phyloP scores from a whole-genome alignment of 1,140 invertebrate species.

The Drosophila hydei region DNA sequence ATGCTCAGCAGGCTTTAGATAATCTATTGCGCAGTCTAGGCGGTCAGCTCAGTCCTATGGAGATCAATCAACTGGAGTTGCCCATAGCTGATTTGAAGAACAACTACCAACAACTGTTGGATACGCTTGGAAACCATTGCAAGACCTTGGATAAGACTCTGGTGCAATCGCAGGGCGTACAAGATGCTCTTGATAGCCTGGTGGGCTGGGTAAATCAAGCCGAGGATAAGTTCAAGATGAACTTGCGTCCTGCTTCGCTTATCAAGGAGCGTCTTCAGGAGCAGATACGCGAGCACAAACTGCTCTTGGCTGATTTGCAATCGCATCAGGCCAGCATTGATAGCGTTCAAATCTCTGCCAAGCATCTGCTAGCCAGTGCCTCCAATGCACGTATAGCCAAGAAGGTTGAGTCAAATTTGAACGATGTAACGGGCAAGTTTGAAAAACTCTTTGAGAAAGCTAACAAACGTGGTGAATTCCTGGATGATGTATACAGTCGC shows the following conservation, averaged over 20 bases:
- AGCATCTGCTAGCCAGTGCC: conserved; percentile 91
- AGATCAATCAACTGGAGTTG: conserved; percentile 90
- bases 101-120: conserved; percentile 90
- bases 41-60: conserved; percentile 90
- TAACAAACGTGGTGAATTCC: conserved; percentile 90
- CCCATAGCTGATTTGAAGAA: conserved; percentile 91
- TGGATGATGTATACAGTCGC: conserved; percentile 91
- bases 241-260: conserved; percentile 92
- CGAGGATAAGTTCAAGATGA: conserved; percentile 92
- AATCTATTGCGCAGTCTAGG: conserved; percentile 90
- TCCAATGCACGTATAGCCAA: conserved; percentile 94
- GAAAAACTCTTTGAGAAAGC: conserved; percentile 93
- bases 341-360: conserved; percentile 90
- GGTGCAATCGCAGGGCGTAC: conserved; percentile 96
- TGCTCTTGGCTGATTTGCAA: conserved; percentile 92
- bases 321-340: conserved; percentile 93
- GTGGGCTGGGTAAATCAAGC: conserved; percentile 93
- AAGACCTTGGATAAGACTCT: conserved; percentile 94
- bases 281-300: conserved; percentile 92
- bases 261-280: conserved; percentile 95
- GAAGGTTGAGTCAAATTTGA: conserved; percentile 94
- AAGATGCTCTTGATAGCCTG: conserved; percentile 94
- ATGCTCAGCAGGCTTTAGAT: conserved; percentile 87
- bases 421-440: conserved; percentile 92
- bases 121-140: conserved; percentile 90